phyloP scores from a whole-genome alignment of 2,113 vertebrate species.

The Macrotis lagotis region DNA sequence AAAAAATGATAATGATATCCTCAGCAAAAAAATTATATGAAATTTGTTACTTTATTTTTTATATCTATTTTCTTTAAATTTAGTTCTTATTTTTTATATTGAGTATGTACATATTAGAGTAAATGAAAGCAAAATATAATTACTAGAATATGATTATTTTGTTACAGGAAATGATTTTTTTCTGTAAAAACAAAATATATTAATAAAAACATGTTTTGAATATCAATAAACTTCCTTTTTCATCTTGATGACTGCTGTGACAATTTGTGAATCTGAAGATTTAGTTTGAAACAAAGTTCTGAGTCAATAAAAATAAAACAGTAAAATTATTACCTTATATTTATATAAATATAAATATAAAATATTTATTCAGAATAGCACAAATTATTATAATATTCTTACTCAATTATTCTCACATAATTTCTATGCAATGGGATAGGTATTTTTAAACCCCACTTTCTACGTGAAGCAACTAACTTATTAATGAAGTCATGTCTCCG shows the following conservation, averaged over 20 bases:
- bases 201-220: slow-evolving; percentile 22
- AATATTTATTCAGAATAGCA: not conserved
- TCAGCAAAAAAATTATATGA: slow-evolving; percentile 55
- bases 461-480: slow-evolving; percentile 24
- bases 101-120: not conserved
- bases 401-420: not conserved
- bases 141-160: not conserved
- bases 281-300: slow-evolving; percentile 21
- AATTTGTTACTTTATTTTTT: slow-evolving; percentile 20
- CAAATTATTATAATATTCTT: not conserved
- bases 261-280: slow-evolving; percentile 30
- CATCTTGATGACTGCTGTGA: not conserved
- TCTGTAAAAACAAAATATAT: not conserved
- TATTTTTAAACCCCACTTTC: not conserved
- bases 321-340: not conserved
- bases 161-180: not conserved
- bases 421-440: not conserved
- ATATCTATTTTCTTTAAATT: slow-evolving; percentile 48
- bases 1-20: too few species aligned
- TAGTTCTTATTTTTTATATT: not conserved
- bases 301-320: slow-evolving; percentile 39
- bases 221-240: not conserved
- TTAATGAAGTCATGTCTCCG: not conserved
- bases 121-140: not conserved
- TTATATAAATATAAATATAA: too few species aligned